phyloP scores from a whole-genome alignment of 2,113 vertebrate species.

The Indicator maculatus region DNA sequence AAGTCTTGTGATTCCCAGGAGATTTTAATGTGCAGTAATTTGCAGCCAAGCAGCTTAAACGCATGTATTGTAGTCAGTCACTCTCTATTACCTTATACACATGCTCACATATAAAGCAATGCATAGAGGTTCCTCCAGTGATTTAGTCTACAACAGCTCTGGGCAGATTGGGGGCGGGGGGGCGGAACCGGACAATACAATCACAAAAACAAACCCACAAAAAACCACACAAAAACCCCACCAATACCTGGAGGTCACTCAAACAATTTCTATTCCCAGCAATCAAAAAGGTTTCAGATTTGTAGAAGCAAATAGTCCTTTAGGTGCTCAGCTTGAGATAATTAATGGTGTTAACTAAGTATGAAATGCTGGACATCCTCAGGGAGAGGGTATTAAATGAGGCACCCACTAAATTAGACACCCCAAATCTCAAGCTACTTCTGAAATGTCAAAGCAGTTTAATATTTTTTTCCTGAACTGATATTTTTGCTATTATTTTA shows the following conservation, averaged over 20 bases:
- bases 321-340: background rate
- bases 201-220: background rate
- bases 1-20: slow-evolving; percentile 36
- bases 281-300: background rate
- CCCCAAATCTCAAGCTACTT: background rate
- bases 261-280: background rate
- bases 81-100: slow-evolving; percentile 45
- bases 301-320: background rate
- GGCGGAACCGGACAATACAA: too few species aligned
- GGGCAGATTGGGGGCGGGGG: too few species aligned
- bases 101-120: background rate
- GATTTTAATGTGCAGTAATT: slow-evolving; percentile 57
- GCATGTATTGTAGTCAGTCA: slow-evolving; percentile 44
- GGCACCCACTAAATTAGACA: background rate
- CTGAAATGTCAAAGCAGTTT: background rate
- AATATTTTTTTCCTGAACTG: background rate
- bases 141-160: background rate
- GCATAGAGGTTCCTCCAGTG: background rate
- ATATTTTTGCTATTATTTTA: background rate
- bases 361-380: background rate
- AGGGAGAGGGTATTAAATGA: background rate
- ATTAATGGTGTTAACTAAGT: background rate
- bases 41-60: slow-evolving; percentile 42
- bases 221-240: background rate
- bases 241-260: background rate